Conservation (phyloP, 2,113 vertebrate genomes). For the Syrrhaptes paradoxus region DNA sequence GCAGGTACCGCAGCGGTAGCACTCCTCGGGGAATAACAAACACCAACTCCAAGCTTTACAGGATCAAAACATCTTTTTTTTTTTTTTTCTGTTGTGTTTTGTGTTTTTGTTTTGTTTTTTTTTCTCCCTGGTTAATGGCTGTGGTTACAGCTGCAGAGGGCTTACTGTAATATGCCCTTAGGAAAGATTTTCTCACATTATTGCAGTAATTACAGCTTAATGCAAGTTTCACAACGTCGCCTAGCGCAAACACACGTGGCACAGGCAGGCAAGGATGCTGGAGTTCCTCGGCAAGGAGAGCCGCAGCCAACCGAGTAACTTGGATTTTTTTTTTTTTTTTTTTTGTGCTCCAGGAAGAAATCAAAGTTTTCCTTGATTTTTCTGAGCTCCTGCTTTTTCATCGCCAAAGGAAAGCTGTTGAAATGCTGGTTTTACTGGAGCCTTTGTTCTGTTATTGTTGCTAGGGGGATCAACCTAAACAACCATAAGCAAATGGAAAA, state of each 20-base stretch:
- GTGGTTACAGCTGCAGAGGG: conserved; percentile 6
- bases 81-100: neutral
- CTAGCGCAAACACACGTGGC: neutral
- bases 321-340: neutral
- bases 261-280: neutral
- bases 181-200: conserved; percentile 53
- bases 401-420: neutral
- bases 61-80: neutral
- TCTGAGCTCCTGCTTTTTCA: neutral
- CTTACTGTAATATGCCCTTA: conserved; percentile 6
- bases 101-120: neutral
- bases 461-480: conserved; percentile 7
- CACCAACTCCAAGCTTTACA: neutral
- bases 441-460: neutral
- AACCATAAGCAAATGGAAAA: neutral
- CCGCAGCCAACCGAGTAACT: rapidly evolving
- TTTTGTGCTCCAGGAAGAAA: neutral
- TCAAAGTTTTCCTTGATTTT: neutral
- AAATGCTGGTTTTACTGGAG: neutral
- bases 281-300: neutral
- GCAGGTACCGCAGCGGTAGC: neutral
- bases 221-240: conserved; percentile 46
- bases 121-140: neutral
- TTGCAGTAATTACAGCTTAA: conserved; percentile 37
- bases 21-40: neutral